Conservation (phyloP, 2,113 vertebrate species). For the Phylloscopus whistleri region DNA sequence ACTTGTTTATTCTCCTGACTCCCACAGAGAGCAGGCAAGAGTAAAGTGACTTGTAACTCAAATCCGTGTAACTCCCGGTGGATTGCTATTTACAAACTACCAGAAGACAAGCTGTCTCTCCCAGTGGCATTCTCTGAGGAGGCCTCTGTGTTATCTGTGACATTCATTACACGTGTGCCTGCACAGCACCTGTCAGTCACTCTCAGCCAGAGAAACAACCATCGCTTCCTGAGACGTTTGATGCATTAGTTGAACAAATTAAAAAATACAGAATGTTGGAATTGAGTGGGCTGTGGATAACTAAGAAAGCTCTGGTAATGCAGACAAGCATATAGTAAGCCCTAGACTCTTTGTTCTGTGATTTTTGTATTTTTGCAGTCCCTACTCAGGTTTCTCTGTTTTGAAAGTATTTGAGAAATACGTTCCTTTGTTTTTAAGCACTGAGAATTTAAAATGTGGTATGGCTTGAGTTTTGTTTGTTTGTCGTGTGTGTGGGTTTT, state of each 20-base stretch:
- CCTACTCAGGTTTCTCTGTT: background rate
- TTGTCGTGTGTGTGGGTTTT: background rate
- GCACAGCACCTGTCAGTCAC: conserved; percentile 37
- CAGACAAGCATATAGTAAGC: background rate
- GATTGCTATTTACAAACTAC: conserved; percentile 42
- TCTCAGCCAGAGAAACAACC: background rate
- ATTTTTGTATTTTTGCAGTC: background rate
- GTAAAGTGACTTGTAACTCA: conserved; percentile 5
- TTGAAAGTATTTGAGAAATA: background rate
- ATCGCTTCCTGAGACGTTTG: fast-evolving
- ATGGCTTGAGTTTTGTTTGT: background rate
- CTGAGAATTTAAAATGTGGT: background rate
- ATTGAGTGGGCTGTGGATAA: background rate
- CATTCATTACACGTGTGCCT: conserved; percentile 17
- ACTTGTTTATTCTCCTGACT: conserved; percentile 13
- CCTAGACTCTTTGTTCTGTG: background rate
- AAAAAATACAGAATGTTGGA: background rate
- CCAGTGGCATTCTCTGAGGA: background rate
- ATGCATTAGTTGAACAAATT: background rate
- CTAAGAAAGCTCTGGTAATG: background rate
- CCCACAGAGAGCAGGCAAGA: background rate
- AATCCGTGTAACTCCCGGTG: background rate
- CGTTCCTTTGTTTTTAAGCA: background rate
- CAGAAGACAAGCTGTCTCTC: conserved; percentile 31
- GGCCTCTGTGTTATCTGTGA: background rate